Evolutionary conservation across 1,140 invertebrate genomes (phyloP).

Genomic region (Octopus sinensis): DNA sequence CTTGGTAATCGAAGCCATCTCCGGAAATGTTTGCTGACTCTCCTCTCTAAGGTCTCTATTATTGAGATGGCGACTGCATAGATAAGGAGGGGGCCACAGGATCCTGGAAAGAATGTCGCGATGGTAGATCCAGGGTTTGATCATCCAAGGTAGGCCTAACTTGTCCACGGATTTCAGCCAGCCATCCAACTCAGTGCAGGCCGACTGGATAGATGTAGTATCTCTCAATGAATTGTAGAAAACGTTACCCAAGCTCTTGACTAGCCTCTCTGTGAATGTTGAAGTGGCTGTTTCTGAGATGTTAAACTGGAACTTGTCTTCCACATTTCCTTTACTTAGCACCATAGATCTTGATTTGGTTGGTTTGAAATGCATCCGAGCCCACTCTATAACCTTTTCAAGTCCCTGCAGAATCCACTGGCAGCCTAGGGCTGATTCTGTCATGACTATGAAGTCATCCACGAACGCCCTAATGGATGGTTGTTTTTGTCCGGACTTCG

Average conservation of each 20-base stretch:
- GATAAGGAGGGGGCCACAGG: background rate
- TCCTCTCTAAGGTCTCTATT: background rate
- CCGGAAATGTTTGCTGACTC: background rate
- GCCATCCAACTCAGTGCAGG: background rate
- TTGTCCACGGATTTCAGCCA: background rate
- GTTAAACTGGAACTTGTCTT: background rate
- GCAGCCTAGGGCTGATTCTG: constrained; percentile 9
- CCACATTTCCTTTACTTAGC: constrained; percentile 1
- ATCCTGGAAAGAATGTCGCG: background rate
- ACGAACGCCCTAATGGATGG: constrained; percentile 20
- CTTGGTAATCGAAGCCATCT: background rate
- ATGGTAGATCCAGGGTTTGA: background rate
- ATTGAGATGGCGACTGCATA: background rate
- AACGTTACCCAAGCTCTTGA: constrained; percentile 11
- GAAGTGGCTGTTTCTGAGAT: background rate
- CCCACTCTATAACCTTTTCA: constrained; percentile 11
- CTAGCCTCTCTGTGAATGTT: constrained; percentile 1
- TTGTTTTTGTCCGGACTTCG: constrained; percentile 18
- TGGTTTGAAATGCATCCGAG: constrained; percentile 20
- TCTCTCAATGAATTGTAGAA: background rate
- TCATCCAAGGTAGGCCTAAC: background rate
- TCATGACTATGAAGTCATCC: constrained; percentile 19
- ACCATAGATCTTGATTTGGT: constrained; percentile 15
- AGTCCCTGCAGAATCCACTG: constrained; percentile 16
- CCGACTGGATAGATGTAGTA: background rate